A percentile compares a stretch with the other conserved stretches of the same genome.
Evolutionary conservation across 2,113 vertebrate species (phyloP).

Genomic region (Lamprotornis superbus): DNA sequence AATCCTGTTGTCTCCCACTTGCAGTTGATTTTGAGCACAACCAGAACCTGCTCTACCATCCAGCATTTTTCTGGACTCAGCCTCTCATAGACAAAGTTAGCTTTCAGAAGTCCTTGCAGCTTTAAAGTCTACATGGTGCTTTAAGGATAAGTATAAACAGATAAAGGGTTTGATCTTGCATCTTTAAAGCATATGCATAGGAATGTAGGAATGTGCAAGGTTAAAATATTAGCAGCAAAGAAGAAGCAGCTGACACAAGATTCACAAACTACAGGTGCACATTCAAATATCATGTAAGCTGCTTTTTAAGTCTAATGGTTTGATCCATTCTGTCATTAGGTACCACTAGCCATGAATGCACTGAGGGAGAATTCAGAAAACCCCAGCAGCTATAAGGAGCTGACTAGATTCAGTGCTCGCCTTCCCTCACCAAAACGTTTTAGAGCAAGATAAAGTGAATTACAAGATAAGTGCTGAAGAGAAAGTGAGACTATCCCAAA

Average conservation of each 20-base stretch:
- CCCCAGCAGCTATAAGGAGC: not conserved
- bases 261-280: not conserved
- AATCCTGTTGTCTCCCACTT: not conserved
- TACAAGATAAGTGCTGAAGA: not conserved
- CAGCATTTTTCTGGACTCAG: not conserved
- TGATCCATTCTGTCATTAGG: not conserved
- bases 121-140: not conserved
- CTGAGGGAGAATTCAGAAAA: not conserved
- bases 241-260: not conserved
- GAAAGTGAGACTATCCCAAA: not conserved
- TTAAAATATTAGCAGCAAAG: not conserved
- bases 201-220: not conserved
- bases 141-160: not conserved
- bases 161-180: not conserved
- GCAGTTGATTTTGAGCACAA: not conserved
- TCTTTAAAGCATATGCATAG: not conserved
- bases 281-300: not conserved
- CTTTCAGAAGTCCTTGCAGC: not conserved
- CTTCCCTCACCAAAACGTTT: not conserved
- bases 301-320: not conserved
- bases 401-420: not conserved
- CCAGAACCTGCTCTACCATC: not conserved
- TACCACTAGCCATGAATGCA: not conserved
- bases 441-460: not conserved
- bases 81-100: not conserved